Conservation (phyloP, 1,140 invertebrate genomes). For the Ceratina japonica region DNA sequence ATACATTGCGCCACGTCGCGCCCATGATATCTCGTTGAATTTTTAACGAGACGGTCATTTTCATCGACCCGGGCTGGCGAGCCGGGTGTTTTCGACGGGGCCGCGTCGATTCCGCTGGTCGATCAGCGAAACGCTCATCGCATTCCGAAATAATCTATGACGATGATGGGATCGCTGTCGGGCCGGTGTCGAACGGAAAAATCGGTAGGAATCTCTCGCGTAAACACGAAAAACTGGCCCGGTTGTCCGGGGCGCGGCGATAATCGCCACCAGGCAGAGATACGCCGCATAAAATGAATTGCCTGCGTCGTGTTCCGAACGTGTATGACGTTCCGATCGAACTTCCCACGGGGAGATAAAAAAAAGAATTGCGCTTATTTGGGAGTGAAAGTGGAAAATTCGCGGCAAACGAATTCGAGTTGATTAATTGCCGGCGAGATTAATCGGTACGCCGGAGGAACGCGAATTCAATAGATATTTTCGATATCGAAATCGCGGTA, state of each 20-base stretch:
- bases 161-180: constrained; percentile 29
- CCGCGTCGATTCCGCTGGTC: constrained; percentile 24
- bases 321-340: neutral
- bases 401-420: neutral
- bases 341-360: neutral
- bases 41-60: constrained; percentile 48
- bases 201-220: constrained; percentile 6
- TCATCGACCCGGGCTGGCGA: constrained; percentile 25
- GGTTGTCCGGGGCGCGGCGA: neutral
- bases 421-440: no score
- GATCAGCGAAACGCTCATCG: constrained; percentile 34
- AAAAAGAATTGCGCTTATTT: neutral
- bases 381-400: neutral
- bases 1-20: constrained; percentile 20
- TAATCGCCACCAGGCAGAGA: neutral
- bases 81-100: neutral
- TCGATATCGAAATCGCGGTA: neutral
- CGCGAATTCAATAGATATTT: neutral
- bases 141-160: constrained; percentile 47
- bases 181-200: constrained; percentile 2
- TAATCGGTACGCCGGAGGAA: neutral
- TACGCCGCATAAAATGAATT: constrained; percentile 18
- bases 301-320: neutral
- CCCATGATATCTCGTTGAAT: constrained; percentile 44
- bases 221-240: constrained; percentile 35